These are phyloP conservation scores for Podarcis raffonei DNA, from an alignment of 2,113 vertebrate genomes.

Conservation along the genomic window DNA sequence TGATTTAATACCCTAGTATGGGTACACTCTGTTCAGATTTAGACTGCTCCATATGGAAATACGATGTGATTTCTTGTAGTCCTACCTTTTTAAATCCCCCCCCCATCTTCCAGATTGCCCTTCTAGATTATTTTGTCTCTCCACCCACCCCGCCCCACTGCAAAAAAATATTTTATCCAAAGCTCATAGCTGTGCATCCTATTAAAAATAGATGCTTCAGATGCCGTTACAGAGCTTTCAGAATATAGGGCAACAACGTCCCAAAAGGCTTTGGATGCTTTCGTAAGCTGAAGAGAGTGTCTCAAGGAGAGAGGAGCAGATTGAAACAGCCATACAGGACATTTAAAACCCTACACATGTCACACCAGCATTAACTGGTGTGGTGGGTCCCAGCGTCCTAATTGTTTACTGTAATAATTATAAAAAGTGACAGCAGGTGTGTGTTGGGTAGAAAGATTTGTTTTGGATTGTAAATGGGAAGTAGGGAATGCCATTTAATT, in stretches of 20 bases:
- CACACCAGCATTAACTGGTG: background rate
- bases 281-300: fast-evolving
- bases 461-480: background rate
- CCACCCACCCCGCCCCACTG: background rate
- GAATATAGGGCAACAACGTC: background rate
- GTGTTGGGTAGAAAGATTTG: slow-evolving; percentile 42
- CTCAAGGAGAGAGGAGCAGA: background rate
- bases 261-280: fast-evolving
- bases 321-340: background rate
- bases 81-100: background rate
- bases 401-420: slow-evolving; percentile 40
- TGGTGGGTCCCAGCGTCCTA: slow-evolving; percentile 16
- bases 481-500: no score
- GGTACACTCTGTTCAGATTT: background rate
- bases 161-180: background rate
- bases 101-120: background rate
- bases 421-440: slow-evolving; percentile 53
- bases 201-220: background rate
- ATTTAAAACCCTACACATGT: background rate
- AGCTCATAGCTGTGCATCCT: background rate
- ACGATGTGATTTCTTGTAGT: background rate
- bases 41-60: background rate
- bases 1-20: no score
- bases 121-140: background rate
- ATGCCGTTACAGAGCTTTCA: background rate